Evolutionary conservation across 2,113 vertebrate genomes (phyloP).

Genomic region (Trochalopteron elliotii): DNA sequence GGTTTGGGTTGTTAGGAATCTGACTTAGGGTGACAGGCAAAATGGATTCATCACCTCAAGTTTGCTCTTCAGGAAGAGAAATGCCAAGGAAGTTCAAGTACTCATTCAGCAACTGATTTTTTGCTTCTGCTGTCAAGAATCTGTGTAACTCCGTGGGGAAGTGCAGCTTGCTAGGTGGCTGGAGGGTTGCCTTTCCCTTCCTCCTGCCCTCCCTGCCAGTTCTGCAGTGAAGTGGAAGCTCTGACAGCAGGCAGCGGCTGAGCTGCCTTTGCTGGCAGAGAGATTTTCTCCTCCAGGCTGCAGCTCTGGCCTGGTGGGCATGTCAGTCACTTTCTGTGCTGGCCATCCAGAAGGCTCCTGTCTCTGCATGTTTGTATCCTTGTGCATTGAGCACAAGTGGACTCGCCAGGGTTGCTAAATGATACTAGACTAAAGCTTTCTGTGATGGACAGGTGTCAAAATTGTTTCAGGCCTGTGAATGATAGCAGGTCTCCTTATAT

Average conservation of each 20-base stretch:
- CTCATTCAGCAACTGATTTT: not conserved
- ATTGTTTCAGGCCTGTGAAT: not conserved
- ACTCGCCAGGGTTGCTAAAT: not conserved
- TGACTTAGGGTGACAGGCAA: not conserved
- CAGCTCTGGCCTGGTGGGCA: not conserved
- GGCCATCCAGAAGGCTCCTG: not conserved
- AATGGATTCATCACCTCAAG: not conserved
- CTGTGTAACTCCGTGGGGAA: not conserved
- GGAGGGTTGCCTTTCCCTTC: not conserved
- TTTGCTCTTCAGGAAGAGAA: not conserved
- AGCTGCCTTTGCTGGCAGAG: not conserved
- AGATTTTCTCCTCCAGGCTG: not conserved
- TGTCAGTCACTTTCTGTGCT: not conserved
- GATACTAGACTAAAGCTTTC: not conserved
- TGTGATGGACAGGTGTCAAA: conserved; percentile 1
- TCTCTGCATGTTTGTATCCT: not conserved
- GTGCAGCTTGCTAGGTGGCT: not conserved
- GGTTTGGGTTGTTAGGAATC: not conserved
- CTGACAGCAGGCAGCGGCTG: not conserved
- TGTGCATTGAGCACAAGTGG: not conserved
- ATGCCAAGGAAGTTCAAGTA: not conserved
- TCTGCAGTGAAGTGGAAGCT: conserved; percentile 22
- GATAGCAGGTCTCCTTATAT: not conserved
- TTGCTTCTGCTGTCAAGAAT: not conserved
- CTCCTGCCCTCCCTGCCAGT: not conserved